Conservation (phyloP, 2,797 vertebrate genomes). For the Sciurus vulgaris region DNA sequence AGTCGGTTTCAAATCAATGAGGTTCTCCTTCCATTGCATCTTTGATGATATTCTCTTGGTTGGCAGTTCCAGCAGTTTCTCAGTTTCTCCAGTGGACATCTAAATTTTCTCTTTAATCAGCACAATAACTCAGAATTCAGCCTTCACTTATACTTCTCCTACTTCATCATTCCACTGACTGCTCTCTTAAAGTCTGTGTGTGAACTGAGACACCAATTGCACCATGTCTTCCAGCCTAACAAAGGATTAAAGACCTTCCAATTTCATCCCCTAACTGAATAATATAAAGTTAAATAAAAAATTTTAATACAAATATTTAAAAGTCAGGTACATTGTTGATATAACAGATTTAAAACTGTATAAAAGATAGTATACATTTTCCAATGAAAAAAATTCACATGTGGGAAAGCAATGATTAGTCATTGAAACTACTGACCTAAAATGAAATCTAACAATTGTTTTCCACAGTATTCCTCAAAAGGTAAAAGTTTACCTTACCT, state of each 20-base stretch:
- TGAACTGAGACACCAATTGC: background rate
- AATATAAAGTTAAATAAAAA: background rate
- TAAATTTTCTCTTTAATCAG: slow-evolving; percentile 58
- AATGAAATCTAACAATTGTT: slow-evolving; percentile 3
- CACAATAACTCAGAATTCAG: background rate
- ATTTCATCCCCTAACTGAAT: background rate
- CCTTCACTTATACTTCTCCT: background rate
- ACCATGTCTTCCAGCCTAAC: background rate
- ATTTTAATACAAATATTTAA: background rate
- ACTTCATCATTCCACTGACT: background rate
- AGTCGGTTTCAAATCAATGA: slow-evolving; percentile 62
- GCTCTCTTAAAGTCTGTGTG: background rate
- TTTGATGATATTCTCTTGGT: slow-evolving; percentile 44
- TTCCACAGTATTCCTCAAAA: background rate
- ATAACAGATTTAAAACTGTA: background rate
- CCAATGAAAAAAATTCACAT: background rate
- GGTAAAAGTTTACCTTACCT: background rate
- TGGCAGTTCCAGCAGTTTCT: slow-evolving; percentile 19
- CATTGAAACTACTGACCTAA: slow-evolving; percentile 2
- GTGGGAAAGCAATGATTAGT: background rate
- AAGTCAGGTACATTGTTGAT: background rate
- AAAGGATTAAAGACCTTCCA: background rate
- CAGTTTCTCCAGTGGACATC: background rate
- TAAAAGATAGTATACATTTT: background rate
- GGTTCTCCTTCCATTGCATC: background rate